Conservation (phyloP, 2,113 vertebrate genomes). For the Petaurus breviceps region DNA sequence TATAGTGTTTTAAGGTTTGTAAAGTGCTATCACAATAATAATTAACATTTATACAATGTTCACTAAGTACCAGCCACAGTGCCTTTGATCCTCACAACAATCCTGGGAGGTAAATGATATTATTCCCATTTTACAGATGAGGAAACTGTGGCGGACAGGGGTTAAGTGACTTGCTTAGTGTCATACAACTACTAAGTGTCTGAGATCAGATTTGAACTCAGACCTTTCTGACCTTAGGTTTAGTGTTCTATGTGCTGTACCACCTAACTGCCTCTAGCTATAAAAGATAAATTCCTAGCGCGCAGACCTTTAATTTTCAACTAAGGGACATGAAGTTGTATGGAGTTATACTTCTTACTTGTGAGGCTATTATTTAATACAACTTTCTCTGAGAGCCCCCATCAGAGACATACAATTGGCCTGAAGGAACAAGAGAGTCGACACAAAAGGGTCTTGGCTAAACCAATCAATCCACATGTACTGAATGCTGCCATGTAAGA, state of each 20-base stretch:
- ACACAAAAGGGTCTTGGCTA: not conserved
- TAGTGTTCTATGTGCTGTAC: not conserved
- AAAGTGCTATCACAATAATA: not conserved
- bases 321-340: not conserved
- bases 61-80: not conserved
- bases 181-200: not conserved
- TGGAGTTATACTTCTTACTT: not conserved
- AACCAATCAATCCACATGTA: not conserved
- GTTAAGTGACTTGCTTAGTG: not conserved
- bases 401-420: not conserved
- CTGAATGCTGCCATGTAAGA: not conserved
- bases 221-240: not conserved
- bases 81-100: not conserved
- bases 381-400: no score
- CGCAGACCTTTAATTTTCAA: not conserved
- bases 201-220: not conserved
- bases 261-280: not conserved
- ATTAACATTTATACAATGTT: not conserved
- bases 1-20: not conserved
- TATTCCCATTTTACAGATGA: not conserved
- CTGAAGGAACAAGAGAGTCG: not conserved
- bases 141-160: not conserved
- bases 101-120: not conserved
- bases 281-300: not conserved
- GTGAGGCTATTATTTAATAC: no score